Percentiles rank a stretch among this genome's conserved stretches.
phyloP scores from a whole-genome alignment of 2,888 invertebrate genomes.

The Chironomus riparius region DNA sequence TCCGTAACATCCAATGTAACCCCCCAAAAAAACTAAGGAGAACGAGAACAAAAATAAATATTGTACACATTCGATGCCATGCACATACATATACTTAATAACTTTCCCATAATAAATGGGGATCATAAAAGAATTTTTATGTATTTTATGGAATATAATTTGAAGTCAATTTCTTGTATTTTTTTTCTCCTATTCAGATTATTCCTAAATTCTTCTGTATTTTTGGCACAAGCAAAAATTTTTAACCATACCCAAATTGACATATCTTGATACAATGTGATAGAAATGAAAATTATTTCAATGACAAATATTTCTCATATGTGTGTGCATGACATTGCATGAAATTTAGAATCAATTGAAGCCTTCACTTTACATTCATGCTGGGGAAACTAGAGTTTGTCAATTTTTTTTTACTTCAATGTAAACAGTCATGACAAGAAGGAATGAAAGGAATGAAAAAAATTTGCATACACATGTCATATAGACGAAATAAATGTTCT shows the following conservation, averaged over 20 bases:
- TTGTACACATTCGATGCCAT: neutral
- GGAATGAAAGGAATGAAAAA: too few species aligned
- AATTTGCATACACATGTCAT: too few species aligned
- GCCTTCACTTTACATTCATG: neutral
- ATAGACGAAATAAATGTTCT: too few species aligned
- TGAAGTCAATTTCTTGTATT: conserved; percentile 15
- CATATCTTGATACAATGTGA: neutral
- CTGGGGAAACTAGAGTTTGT: neutral
- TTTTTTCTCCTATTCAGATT: too few species aligned
- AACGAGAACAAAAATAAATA: neutral
- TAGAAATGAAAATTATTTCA: neutral
- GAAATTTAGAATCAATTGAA: neutral
- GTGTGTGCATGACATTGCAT: conserved; percentile 3
- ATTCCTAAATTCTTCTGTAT: too few species aligned
- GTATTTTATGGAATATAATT: conserved; percentile 21
- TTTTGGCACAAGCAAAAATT: neutral
- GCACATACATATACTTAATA: conserved; percentile 1
- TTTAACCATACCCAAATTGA: neutral
- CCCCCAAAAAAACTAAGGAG: neutral
- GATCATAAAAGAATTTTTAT: conserved; percentile 11
- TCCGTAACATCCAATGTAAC: neutral
- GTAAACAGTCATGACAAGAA: too few species aligned
- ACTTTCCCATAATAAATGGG: neutral
- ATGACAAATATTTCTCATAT: neutral
- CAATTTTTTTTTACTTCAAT: too few species aligned